Evolutionary conservation across 2,797 vertebrate genomes (phyloP), one percentile per base, ranked within the genome.

Genomic region (Centroberyx gerrardi): DNA sequence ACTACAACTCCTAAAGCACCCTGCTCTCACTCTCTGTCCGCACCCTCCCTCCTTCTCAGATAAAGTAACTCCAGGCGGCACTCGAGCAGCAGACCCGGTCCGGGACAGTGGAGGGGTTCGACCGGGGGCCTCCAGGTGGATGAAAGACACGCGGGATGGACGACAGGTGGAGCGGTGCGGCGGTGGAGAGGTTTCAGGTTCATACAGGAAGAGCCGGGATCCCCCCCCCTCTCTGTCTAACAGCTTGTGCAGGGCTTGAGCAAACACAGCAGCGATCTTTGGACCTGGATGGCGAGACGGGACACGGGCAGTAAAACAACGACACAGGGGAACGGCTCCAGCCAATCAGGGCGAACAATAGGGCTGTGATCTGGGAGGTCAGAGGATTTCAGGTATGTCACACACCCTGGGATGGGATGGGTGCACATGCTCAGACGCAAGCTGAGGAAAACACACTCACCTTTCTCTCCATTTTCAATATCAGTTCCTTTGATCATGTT

Each of bases 181-280:
- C 59, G 62, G 29, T 76, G 66, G 62, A 7, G 14, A 76, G 74
- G 76, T 77, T 86, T 84, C 75, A 82, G 65, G 76, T 88, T 78
- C 55, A 53, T 55, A 17, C 74, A 85, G 79, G 70, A 88, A 74
- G 81, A 78, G 72, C 61, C 54, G 72, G 67, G 67, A 67, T 81
- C 76, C 49, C 66, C 40, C 68, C 81, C 77, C 49, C 66, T 31
- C 66, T 29, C 15, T 12, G 54, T 31, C 69, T 53, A 55, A 56
- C 77, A 56, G 78, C 69, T 74, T n/a, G n/a, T n/a, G n/a, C 80
- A 65, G 71, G 40, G 71, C 74, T 84, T 85, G 74, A 90, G 74
- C 88, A 94, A 94, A 94, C 88, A 94, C 44, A n/a, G 54, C 59
- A 82, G 71, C 49, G 93, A 94, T 90, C 94, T 95, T 95, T 95